These are phyloP conservation scores for Hypomesus transpacificus DNA, from an alignment of 2,113 vertebrate genomes.

Conservation along the genomic window DNA sequence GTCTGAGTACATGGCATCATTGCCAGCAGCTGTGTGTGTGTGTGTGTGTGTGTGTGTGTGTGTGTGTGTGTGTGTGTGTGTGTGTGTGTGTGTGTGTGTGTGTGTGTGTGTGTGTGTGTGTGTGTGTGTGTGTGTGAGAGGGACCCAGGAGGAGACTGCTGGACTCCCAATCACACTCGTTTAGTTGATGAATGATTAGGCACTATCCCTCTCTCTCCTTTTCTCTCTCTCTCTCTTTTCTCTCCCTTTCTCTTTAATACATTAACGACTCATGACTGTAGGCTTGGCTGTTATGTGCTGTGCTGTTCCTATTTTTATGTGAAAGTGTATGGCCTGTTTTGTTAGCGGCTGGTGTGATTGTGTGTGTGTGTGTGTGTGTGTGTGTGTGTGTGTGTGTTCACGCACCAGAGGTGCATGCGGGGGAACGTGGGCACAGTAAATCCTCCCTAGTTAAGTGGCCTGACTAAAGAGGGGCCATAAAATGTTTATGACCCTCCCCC, in stretches of 20 bases:
- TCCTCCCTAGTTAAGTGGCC: conserved; percentile 4
- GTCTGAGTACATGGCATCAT: background rate
- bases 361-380: background rate
- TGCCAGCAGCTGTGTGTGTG: too few species aligned
- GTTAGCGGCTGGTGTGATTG: background rate
- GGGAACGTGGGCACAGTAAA: background rate
- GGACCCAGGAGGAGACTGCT: too few species aligned
- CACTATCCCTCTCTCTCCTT: background rate
- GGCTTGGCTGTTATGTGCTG: too few species aligned
- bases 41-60: too few species aligned
- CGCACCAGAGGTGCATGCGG: conserved; percentile 22
- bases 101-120: too few species aligned
- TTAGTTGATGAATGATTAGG: too few species aligned
- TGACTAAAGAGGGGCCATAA: conserved; percentile 3
- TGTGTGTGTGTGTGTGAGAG: too few species aligned
- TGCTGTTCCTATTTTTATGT: too few species aligned
- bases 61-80: too few species aligned
- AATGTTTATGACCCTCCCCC: background rate
- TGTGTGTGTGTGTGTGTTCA: background rate
- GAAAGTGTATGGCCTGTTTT: too few species aligned
- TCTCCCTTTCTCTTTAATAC: background rate
- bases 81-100: too few species aligned
- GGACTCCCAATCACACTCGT: background rate
- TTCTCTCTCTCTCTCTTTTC: background rate
- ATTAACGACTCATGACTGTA: background rate